Base-by-base conservation (phyloP, 2,888 invertebrate species). In the Nudaria mundana region DNA sequence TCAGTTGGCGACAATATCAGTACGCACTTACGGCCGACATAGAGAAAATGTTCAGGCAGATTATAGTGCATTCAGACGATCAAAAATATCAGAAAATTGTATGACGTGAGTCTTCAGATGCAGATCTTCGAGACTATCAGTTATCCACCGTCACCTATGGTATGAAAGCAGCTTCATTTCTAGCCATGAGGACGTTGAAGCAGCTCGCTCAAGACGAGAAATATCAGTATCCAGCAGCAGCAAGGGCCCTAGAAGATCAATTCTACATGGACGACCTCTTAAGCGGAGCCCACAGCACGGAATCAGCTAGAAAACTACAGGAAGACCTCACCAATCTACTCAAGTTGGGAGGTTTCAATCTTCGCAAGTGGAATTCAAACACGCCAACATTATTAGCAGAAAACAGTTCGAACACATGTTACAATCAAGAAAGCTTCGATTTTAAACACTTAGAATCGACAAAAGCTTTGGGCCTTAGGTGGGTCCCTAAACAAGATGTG, bases 1-100 rank as follows among this genome's bases (percentile, higher is more conserved):
- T 52, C 2, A 30, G 16, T 14, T 53, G 47, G 43, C 29, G 49
- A 12, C 44, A 40, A 12, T 50, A 45, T 28, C 12, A 34, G 6
- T 10, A 32, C 2, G 52, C 35, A 0, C 41, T 38, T 11, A 42
- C 32, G 5, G 48, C 46, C 0, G 46, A 52, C 25, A 39, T 52
- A 3, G 44, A 52, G 25, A 49, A 47, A 28, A 49, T 44, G 39
- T 49, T 38, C 22, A 14, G 52, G 4, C 34, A 34, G 15, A 45
- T 52, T n/a, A 20, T 13, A n/a, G 18, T 39, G 0, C 15, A 44
- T 23, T 11, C 18, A 26, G 15, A 36, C 16, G 45, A 52, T 32
- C 43, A 43, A 15, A 8, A 18, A 3, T 18, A 8, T 8, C 37
- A 30, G 8, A 30, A 23, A 12, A 37, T 30, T 4, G n/a, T 37